These are phyloP conservation scores for Epicauta chinensis DNA, from an alignment of 1,140 invertebrate genomes.

Conservation along the genomic window DNA sequence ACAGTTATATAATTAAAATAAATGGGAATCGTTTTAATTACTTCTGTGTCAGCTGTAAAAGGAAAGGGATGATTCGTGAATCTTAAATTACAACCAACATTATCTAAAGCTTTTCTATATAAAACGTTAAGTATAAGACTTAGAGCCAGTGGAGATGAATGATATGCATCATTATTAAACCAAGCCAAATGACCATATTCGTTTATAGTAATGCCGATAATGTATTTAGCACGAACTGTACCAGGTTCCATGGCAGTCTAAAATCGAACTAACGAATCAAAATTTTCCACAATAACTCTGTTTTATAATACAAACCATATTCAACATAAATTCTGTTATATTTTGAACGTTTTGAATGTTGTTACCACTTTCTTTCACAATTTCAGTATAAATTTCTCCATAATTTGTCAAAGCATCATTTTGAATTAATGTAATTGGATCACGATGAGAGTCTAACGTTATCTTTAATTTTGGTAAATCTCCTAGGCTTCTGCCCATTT, in stretches of 20 bases:
- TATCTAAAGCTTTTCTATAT: slow-evolving; percentile 38
- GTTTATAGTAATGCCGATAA: slow-evolving; percentile 46
- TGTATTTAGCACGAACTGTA: slow-evolving; percentile 34
- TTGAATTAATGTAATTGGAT: slow-evolving; percentile 39
- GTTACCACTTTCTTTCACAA: background rate
- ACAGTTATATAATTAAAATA: slow-evolving; percentile 15
- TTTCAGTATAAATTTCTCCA: background rate
- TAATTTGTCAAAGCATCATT: background rate
- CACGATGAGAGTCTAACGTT: slow-evolving; percentile 24
- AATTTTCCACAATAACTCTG: no score
- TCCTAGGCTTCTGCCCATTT: slow-evolving; percentile 39
- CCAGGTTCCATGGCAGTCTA: slow-evolving; percentile 20
- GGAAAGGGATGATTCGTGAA: slow-evolving; percentile 64
- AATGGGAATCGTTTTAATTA: slow-evolving; percentile 15
- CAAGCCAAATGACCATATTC: slow-evolving; percentile 39
- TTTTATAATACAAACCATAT: background rate
- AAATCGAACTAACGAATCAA: slow-evolving; percentile 3
- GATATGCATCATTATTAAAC: slow-evolving; percentile 60
- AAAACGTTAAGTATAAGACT: slow-evolving; percentile 21
- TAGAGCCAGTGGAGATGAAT: slow-evolving; percentile 47
- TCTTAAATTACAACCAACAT: slow-evolving; percentile 46
- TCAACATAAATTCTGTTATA: background rate
- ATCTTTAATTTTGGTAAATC: slow-evolving; percentile 42
- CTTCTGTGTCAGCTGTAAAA: slow-evolving; percentile 34
- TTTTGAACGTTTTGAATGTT: background rate